phyloP scores from a whole-genome alignment of 2,113 vertebrate species.

The Puntigrus tetrazona region DNA sequence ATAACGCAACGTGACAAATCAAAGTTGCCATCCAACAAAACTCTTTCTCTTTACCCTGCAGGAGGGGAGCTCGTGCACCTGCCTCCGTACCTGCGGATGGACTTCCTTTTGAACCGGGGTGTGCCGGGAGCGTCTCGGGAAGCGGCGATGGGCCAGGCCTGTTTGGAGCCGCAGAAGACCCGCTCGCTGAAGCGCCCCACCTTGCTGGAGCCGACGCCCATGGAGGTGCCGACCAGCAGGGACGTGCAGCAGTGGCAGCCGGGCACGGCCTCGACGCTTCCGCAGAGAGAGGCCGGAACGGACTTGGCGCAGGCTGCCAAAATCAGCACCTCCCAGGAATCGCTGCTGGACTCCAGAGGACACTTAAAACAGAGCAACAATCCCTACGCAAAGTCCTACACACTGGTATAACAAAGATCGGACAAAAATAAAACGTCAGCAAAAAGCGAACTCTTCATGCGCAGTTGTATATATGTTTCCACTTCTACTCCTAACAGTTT shows the following conservation, averaged over 20 bases:
- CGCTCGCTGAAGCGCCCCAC: slow-evolving; percentile 95
- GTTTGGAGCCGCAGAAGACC: slow-evolving; percentile 97
- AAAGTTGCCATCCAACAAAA: too few species aligned
- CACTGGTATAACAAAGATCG: slow-evolving; percentile 88
- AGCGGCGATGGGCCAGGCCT: slow-evolving; percentile 86
- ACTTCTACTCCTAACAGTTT: slow-evolving; percentile 65
- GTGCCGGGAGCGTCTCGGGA: slow-evolving; percentile 84
- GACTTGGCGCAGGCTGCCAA: slow-evolving; percentile 97
- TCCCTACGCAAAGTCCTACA: slow-evolving; percentile 98
- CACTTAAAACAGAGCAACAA: slow-evolving; percentile 98
- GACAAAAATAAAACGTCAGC: slow-evolving; percentile 60
- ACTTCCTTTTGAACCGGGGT: slow-evolving; percentile 95
- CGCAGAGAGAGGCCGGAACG: slow-evolving; percentile 89
- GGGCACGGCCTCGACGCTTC: slow-evolving; percentile 92
- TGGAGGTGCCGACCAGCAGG: slow-evolving; percentile 79
- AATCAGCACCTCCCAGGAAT: slow-evolving; percentile 99
- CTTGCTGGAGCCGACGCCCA: slow-evolving; percentile 77
- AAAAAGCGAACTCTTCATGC: slow-evolving; percentile 49
- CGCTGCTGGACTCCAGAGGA: slow-evolving; percentile 97
- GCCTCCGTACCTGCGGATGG: slow-evolving; percentile 99
- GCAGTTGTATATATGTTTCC: slow-evolving; percentile 53
- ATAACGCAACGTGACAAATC: too few species aligned
- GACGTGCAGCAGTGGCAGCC: slow-evolving; percentile 96
- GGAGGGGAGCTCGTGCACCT: slow-evolving; percentile 96
- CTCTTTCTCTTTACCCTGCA: slow-evolving; percentile 53